Evolutionary conservation across 2,888 invertebrate species (phyloP).

Genomic region (Chloroclystis v-ata): DNA sequence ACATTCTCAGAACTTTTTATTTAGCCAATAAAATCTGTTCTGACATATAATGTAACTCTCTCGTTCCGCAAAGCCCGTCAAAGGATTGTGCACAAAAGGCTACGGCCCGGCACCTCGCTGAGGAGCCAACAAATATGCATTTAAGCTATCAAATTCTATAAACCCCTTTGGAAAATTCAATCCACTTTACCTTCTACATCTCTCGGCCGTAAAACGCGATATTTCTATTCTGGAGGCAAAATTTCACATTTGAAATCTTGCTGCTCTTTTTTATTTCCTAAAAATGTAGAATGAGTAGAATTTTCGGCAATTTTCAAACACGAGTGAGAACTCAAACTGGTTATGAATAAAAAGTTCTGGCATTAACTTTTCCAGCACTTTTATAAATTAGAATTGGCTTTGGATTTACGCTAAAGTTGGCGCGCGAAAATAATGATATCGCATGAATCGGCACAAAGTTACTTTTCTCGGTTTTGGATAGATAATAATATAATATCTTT

Average conservation of each 20-base stretch:
- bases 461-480: too few relatives aligned
- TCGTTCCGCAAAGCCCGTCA: constrained; percentile 5
- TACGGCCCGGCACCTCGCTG: constrained; percentile 12
- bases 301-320: constrained; percentile 1
- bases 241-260: constrained; percentile 10
- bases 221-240: constrained; percentile 20
- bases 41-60: neutral
- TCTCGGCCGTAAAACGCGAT: constrained; percentile 26
- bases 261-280: neutral
- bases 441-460: too few relatives aligned
- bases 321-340: constrained; percentile 20
- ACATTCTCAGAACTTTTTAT: too few relatives aligned
- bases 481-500: too few relatives aligned
- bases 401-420: too few relatives aligned
- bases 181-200: constrained; percentile 33
- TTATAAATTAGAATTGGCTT: too few relatives aligned
- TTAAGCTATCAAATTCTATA: constrained; percentile 27
- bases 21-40: neutral
- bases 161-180: constrained; percentile 34
- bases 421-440: too few relatives aligned
- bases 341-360: constrained; percentile 19
- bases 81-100: constrained; percentile 22
- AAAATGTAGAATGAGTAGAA: neutral
- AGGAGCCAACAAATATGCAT: constrained; percentile 24
- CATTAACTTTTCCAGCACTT: too few relatives aligned